phyloP scores from a whole-genome alignment of 2,113 vertebrate species.

The Xiphorhynchus elegans region DNA sequence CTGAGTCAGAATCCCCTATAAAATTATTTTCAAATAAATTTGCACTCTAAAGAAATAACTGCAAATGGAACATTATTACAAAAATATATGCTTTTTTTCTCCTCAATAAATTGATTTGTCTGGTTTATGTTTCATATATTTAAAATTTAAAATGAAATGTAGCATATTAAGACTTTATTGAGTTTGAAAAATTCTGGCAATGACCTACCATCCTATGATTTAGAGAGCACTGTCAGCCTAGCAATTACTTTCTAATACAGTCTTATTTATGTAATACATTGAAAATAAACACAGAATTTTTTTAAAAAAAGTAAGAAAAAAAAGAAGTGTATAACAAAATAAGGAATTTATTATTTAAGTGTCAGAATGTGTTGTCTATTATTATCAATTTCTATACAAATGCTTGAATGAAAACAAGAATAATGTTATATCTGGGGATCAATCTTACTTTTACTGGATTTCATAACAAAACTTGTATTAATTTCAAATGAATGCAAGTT shows the following conservation, averaged over 20 bases:
- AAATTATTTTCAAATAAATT: not conserved
- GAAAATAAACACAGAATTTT: not conserved
- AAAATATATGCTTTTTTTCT: not conserved
- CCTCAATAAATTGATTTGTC: not conserved
- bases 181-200: not conserved
- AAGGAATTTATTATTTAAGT: not conserved
- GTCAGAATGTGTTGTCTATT: not conserved
- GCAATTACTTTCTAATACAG: not conserved
- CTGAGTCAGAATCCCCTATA: not conserved
- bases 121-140: not conserved
- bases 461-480: not conserved
- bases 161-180: not conserved
- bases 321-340: not conserved
- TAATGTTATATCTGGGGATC: not conserved
- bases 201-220: not conserved
- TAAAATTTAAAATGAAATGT: not conserved
- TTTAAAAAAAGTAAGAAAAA: not conserved
- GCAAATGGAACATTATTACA: not conserved
- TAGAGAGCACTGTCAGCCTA: not conserved
- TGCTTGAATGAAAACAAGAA: not conserved
- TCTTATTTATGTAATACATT: not conserved
- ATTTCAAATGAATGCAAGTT: not conserved
- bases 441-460: not conserved
- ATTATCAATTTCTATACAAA: conserved; percentile 19
- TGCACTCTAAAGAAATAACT: not conserved